Evolutionary conservation across 1,140 invertebrate genomes (phyloP).

Genomic region (Drosophila busckii): DNA sequence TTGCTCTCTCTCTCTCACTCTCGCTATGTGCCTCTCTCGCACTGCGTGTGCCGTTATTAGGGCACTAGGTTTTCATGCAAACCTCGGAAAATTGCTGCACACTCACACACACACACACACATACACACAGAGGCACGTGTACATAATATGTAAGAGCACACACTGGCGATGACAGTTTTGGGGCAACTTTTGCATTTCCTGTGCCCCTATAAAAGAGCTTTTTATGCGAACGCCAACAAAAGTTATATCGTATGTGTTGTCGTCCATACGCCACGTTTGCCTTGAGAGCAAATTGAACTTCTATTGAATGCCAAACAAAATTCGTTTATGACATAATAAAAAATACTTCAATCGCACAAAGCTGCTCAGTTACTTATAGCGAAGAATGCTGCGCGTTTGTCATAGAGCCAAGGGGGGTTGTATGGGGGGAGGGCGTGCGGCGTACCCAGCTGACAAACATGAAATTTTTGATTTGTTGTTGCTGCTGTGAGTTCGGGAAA

Average conservation of each 20-base stretch:
- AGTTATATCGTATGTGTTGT: not conserved
- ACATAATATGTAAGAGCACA: too few relatives aligned
- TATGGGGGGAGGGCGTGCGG: not conserved
- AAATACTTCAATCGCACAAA: conserved; percentile 16
- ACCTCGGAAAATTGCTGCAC: conserved; percentile 62
- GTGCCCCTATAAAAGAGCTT: conserved; percentile 41
- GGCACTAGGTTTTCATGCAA: conserved; percentile 76
- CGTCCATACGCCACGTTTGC: conserved; percentile 33
- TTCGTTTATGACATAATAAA: conserved; percentile 67
- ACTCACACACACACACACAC: conserved; percentile 17
- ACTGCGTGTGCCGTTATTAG: conserved; percentile 47
- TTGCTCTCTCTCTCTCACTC: conserved; percentile 13
- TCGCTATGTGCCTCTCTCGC: not conserved
- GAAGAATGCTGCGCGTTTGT: conserved; percentile 16
- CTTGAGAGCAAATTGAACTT: conserved; percentile 49
- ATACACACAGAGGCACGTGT: conserved; percentile 5
- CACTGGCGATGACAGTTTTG: conserved; percentile 52
- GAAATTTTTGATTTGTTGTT: conserved; percentile 14
- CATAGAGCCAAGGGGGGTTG: too few relatives aligned
- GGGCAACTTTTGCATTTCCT: conserved; percentile 70
- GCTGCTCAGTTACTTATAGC: too few relatives aligned
- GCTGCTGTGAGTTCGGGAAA: conserved; percentile 13
- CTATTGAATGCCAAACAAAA: conserved; percentile 50
- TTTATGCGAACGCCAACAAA: conserved; percentile 15
- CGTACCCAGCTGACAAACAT: conserved; percentile 15